A percentile compares a stretch with the other conserved stretches of the same genome.
These are phyloP conservation scores for Endomychus coccineus DNA, from an alignment of 2,888 invertebrate species.

Conservation along the genomic window DNA sequence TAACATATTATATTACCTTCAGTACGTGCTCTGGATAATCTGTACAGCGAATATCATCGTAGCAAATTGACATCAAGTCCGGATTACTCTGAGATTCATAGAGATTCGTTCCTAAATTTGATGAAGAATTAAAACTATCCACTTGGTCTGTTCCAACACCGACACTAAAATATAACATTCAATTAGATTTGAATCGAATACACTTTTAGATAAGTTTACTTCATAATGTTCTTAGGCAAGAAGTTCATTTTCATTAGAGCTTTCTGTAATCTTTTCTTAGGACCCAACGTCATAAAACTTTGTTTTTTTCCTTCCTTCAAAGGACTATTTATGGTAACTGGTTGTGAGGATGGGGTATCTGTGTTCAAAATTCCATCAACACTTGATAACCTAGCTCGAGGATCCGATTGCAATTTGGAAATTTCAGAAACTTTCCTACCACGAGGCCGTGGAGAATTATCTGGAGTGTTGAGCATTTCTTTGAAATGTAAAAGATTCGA, in stretches of 20 bases:
- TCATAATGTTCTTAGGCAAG: constrained; percentile 72
- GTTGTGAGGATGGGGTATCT: constrained; percentile 45
- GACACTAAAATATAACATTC: constrained; percentile 18
- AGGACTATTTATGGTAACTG: constrained; percentile 54
- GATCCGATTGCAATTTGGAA: constrained; percentile 59
- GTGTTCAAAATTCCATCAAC: constrained; percentile 51
- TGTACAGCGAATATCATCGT: constrained; percentile 69
- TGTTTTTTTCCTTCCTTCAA: constrained; percentile 53
- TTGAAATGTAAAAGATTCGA: constrained; percentile 88
- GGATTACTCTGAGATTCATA: constrained; percentile 87
- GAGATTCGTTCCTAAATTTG: constrained; percentile 55
- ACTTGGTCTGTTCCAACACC: constrained; percentile 55
- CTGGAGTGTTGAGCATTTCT: constrained; percentile 68
- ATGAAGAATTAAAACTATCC: constrained; percentile 51
- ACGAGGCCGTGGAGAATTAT: constrained; percentile 72
- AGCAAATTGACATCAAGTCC: constrained; percentile 74
- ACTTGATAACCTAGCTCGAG: constrained; percentile 70
- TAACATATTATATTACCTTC: constrained; percentile 48
- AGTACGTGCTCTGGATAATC: constrained; percentile 96
- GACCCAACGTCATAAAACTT: constrained; percentile 83
- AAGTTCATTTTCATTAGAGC: constrained; percentile 86
- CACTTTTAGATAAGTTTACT: constrained; percentile 28
- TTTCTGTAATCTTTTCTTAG: constrained; percentile 75
- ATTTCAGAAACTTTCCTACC: constrained; percentile 51
- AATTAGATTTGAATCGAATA: background rate